Evolutionary conservation across 2,113 vertebrate genomes (phyloP), one percentile per base, ranked within the genome.

Genomic region (Malurus elegans): DNA sequence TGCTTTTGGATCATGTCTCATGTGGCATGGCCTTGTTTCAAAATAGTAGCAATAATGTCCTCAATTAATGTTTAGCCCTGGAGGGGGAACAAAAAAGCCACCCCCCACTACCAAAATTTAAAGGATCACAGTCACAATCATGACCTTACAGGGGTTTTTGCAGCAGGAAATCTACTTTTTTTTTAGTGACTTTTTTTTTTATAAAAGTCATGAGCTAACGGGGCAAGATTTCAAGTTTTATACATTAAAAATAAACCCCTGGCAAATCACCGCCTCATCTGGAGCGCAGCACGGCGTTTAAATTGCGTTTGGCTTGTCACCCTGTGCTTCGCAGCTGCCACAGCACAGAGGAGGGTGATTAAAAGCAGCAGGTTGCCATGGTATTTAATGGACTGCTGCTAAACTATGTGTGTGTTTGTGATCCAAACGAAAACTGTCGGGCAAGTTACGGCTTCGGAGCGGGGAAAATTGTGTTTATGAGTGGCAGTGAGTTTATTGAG

Each of bases 321-420:
- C 87, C 65, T 96, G 72, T 80, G 81, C 97, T 98, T 98, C 61
- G 32, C 97, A 98, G 97, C 86, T 97, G 96, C 96, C 97, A 94
- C 3, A 14, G 89, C 71, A 95, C 85, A 93, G 88, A 67, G 58
- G 74, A 81, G 28, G 94, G 94, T 98, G 97, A 98, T 97, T 97
- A 97, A 97, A 97, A 97, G 93, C 97, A 98, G 96, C 88, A 96
- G 89, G 97, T 98, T 98, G 74, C 97, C 96, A 97, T 97, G 95
- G 97, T 54, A 61, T 89, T 93, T 97, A 97, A 98, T 96, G 95
- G 95, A 97, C 97, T 92, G 79, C 93, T 97, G 97, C 96, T 97
- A 94, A 98, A 97, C 89, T 96, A 88, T 95, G 95, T 97, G 88
- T 97, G 88, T 93, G 86, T 95, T 97, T 97, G 95, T 95, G 90